Evolutionary conservation across 2,113 vertebrate genomes (phyloP).

Genomic region (Gobio gobio): DNA sequence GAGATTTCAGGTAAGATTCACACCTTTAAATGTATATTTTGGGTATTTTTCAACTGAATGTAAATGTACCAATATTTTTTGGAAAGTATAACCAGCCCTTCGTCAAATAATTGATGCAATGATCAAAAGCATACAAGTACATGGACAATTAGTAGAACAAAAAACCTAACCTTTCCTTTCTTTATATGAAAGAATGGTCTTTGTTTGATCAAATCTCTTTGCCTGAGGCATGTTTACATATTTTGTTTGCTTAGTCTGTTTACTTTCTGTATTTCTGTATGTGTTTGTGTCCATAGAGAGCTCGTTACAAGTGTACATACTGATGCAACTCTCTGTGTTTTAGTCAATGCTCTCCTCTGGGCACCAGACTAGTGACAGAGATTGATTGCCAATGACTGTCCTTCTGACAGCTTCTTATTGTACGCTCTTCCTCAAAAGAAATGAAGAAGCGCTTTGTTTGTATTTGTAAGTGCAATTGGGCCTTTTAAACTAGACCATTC

Average conservation of each 20-base stretch:
- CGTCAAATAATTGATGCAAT: too few relatives aligned
- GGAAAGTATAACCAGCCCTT: neutral
- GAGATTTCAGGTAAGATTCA: constrained; percentile 87
- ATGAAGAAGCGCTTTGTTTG: neutral
- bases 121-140: neutral
- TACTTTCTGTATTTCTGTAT: constrained; percentile 16
- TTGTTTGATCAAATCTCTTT: neutral
- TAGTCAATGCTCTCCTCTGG: constrained; percentile 4
- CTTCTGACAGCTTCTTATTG: constrained; percentile 12
- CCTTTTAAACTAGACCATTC: neutral
- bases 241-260: neutral
- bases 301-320: constrained; percentile 24
- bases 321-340: neutral
- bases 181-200: neutral
- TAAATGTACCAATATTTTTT: neutral
- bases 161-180: neutral
- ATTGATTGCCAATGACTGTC: constrained; percentile 20
- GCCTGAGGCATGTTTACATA: constrained; percentile 10
- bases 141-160: neutral
- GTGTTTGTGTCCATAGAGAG: constrained; percentile 19
- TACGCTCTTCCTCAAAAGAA: neutral
- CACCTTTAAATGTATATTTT: neutral
- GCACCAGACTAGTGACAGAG: constrained; percentile 3
- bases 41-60: neutral
- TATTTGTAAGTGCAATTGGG: neutral